Evolutionary conservation across 1,140 invertebrate genomes (phyloP), one percentile per base, ranked within the genome.

Genomic region (Cecropterus lyciades): DNA sequence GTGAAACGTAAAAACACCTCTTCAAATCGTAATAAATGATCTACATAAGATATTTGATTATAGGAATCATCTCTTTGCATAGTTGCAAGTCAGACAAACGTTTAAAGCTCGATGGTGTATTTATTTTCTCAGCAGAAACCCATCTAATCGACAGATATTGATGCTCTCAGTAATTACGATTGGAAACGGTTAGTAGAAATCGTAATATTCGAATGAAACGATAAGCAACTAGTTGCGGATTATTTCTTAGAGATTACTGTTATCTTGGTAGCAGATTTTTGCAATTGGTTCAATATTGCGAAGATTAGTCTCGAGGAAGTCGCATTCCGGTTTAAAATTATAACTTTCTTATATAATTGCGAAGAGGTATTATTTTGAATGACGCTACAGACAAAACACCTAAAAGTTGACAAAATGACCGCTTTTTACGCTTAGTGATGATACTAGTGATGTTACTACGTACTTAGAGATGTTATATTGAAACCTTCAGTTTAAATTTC

Each of bases 91-190:
- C 3, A 33, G 30, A 33, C 51, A 14, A 8, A 0, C 17, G n/a
- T 27, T 30, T 53, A 51, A 62, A 62, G 46, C n/a, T 42, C 17
- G 33, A 62, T 49, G 17, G 27, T 51, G 17, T 49, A 51, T 62
- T 62, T 62, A 51, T 62, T 51, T 51, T 51, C 59, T 17, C 14
- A 24, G 46, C 33, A 51, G 59, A 62, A 62, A 49, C 33, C 51
- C 59, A 62, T 30, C 59, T 45, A 62, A 51, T 49, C 57, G 59
- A 62, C 59, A 62, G 30, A 62, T 62, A 62, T 42, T 51, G 59
- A 62, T 62, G 59, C 46, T 51, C 59, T 14, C 46, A 16, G 59
- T 62, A 62, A 62, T 62, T 62, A 62, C 59, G 59, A 62, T 49
- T 51, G 45, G 46, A 37, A 49, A 62, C 57, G 46, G 57, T 62